Evolutionary conservation across 1,140 invertebrate species (phyloP), one percentile per base, ranked within the genome.

Genomic region (Drosophila triauraria): DNA sequence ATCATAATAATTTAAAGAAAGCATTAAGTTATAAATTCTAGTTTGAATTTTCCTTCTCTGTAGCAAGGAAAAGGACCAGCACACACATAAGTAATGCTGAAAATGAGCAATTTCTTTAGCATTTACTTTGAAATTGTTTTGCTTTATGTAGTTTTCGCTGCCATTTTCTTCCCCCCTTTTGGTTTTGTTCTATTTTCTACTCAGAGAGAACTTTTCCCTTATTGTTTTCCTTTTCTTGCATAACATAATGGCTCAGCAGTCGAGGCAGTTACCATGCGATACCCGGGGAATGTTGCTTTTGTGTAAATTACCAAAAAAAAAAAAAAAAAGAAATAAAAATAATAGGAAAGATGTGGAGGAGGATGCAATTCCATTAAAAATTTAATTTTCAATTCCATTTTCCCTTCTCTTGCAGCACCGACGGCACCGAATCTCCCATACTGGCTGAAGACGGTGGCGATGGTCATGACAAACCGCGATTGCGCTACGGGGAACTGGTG

Each of bases 401-500:
- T 20, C 9, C 9, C 44, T 64, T 38, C 59, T 79, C 78, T 91
- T 94, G 1, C 94, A 95, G 93, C 93, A 95, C 95, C 93, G 95
- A 95, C 94, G 95, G 95, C 93, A 95, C 95, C 93, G 95, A 95
- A 85, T 95, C 95, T 82, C 95, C 95, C 76, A 95, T 95, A 91
- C 93, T 95, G 92, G 95, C 95, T 90, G 95, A 96, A 93, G 95
- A 95, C 75, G 94, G 94, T 85, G 94, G 94, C 90, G 94, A 95
- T 91, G 95, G 94, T 75, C 94, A 94, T 88, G 94, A 95, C 35
- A 96, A 97, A 93, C 95, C 96, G 75, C 94, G 95, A 82, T 94
- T 97, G 81, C 97, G 97, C 94, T 98, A 98, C 94, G 97, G 97
- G 78, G 97, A 98, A 95, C 95, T 98, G 92, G 96, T 98, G 92